Conservation (phyloP, 64 coral and sea anemone species). For the Montipora sp. region DNA sequence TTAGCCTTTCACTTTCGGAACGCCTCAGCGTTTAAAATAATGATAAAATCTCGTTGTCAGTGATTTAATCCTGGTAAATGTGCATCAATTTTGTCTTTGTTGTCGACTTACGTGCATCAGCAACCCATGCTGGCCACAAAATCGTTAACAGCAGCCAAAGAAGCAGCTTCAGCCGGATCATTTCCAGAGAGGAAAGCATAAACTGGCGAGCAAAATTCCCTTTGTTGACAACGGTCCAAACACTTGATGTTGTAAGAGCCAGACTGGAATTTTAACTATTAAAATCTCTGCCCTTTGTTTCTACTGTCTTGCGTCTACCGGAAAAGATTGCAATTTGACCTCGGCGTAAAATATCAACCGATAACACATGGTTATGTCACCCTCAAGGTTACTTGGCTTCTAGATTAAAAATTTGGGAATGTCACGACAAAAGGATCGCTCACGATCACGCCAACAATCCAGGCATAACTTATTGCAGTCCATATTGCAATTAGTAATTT, state of each 20-base stretch:
- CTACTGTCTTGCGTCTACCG: not conserved
- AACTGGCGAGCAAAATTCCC: not conserved
- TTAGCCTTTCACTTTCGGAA: not conserved
- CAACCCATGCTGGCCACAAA: not conserved
- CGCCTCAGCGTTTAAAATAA: not conserved
- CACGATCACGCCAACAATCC: not conserved
- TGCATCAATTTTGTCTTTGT: not conserved
- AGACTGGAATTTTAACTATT: conserved; percentile 12
- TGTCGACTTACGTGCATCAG: conserved; percentile 18
- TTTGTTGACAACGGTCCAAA: not conserved
- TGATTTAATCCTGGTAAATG: too few species aligned
- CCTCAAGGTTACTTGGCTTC: not conserved
- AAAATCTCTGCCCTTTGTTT: not conserved
- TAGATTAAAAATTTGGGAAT: not conserved
- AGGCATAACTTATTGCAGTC: not conserved
- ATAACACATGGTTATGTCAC: not conserved
- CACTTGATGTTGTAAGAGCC: not conserved
- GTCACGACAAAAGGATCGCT: not conserved
- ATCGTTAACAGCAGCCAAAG: not conserved
- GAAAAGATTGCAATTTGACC: conserved; percentile 6
- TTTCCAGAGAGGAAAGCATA: not conserved
- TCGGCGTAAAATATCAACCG: conserved; percentile 6
- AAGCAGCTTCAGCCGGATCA: not conserved
- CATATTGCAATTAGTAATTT: not conserved
- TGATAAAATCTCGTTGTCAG: not conserved